Percentiles rank a stretch among this genome's conserved stretches.
These are phyloP conservation scores for Stenodema calcarata DNA, from an alignment of 2,888 invertebrate species.

Conservation along the genomic window DNA sequence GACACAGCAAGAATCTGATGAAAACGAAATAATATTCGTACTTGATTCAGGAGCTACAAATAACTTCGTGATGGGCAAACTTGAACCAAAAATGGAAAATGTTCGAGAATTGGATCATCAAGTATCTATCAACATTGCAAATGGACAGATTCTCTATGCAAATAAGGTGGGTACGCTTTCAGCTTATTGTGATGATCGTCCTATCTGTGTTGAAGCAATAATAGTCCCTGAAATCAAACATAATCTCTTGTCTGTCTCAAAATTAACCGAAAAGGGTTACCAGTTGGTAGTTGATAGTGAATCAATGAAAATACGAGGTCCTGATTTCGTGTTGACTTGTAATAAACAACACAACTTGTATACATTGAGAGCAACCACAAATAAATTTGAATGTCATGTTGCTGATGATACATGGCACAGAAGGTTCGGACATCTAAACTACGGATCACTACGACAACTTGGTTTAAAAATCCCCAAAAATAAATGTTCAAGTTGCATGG, in stretches of 20 bases:
- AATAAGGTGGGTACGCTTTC: background rate
- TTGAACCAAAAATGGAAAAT: background rate
- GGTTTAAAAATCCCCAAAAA: background rate
- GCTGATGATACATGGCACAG: background rate
- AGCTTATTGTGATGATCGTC: background rate
- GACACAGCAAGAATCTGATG: background rate
- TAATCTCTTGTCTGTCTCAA: background rate
- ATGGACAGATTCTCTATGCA: background rate
- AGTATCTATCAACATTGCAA: background rate
- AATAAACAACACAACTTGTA: background rate
- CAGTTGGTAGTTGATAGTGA: background rate
- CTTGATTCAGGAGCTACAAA: constrained; percentile 11
- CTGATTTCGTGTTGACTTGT: background rate
- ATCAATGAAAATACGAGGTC: background rate
- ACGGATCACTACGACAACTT: background rate
- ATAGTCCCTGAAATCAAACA: background rate
- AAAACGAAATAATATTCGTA: background rate
- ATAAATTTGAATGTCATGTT: background rate
- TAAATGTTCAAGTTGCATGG: background rate
- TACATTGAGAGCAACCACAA: background rate
- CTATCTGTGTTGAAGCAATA: background rate
- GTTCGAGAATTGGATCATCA: background rate
- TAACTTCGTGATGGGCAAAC: background rate
- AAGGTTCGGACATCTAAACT: background rate
- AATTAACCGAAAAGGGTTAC: background rate